These are phyloP conservation scores for Perca fluviatilis DNA, from an alignment of 2,113 vertebrate species.

Conservation along the genomic window DNA sequence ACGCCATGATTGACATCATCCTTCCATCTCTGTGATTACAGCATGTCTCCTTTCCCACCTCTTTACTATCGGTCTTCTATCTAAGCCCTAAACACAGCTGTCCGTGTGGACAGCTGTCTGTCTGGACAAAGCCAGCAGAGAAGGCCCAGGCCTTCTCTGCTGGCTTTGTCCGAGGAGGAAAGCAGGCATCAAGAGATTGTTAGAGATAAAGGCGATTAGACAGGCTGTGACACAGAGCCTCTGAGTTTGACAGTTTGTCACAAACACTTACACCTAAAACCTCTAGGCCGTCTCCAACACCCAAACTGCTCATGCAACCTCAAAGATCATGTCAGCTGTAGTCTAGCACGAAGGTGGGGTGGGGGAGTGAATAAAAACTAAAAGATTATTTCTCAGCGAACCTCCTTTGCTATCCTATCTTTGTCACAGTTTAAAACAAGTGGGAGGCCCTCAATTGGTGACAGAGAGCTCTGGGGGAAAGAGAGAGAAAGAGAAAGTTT, in stretches of 20 bases:
- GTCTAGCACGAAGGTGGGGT: background rate
- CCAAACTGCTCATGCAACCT: slow-evolving; percentile 10
- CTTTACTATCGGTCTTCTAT: slow-evolving; percentile 60
- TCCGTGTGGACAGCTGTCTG: background rate
- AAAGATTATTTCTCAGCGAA: background rate
- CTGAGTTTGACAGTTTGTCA: slow-evolving; percentile 61
- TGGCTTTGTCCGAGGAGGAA: slow-evolving; percentile 22
- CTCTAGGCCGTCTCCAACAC: background rate
- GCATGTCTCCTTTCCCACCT: slow-evolving; percentile 49
- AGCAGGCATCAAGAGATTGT: slow-evolving; percentile 33
- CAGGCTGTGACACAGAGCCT: slow-evolving; percentile 38
- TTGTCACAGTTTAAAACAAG: slow-evolving; percentile 37
- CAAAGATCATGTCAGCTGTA: slow-evolving; percentile 33
- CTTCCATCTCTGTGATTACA: slow-evolving; percentile 67
- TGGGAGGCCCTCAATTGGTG: slow-evolving; percentile 48
- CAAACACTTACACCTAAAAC: slow-evolving; percentile 41
- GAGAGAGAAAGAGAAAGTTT: slow-evolving; percentile 45
- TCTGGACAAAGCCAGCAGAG: no score
- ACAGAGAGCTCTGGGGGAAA: slow-evolving; percentile 32
- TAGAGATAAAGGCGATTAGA: slow-evolving; percentile 45
- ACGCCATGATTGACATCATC: slow-evolving; percentile 64
- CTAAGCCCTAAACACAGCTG: slow-evolving; percentile 46
- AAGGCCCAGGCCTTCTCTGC: background rate
- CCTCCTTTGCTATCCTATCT: slow-evolving; percentile 13
- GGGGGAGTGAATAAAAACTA: background rate